phyloP scores from a whole-genome alignment of 1,140 invertebrate genomes.

The Tenebrio molitor region DNA sequence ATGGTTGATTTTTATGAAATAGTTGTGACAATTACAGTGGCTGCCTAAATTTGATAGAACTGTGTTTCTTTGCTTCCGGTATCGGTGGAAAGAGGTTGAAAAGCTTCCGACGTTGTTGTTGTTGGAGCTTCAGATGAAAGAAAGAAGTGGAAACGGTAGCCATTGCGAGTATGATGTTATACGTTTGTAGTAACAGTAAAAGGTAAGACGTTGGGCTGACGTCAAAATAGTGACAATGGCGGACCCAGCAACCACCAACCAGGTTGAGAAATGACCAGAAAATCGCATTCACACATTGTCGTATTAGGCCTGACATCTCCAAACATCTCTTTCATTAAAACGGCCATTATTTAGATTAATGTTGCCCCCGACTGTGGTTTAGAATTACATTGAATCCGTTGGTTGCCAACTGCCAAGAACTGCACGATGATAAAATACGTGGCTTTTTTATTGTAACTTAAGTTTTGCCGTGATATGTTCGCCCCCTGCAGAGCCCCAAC shows the following conservation, averaged over 20 bases:
- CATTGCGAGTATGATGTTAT: background rate
- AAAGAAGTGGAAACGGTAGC: background rate
- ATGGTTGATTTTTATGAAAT: too few relatives aligned
- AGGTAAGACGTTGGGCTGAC: constrained; percentile 17
- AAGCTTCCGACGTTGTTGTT: too few relatives aligned
- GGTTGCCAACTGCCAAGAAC: constrained; percentile 60
- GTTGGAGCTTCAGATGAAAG: too few relatives aligned
- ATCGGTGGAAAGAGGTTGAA: too few relatives aligned
- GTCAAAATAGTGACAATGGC: constrained; percentile 15
- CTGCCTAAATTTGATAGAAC: too few relatives aligned
- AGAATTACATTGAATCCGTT: constrained; percentile 61
- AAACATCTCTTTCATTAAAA: constrained; percentile 66
- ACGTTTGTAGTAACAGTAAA: background rate
- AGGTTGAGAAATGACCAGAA: constrained; percentile 63
- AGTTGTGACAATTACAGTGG: too few relatives aligned
- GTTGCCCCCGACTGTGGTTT: constrained; percentile 64
- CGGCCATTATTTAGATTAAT: constrained; percentile 65
- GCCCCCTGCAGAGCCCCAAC: constrained; percentile 55
- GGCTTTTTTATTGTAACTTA: constrained; percentile 61
- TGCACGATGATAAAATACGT: constrained; percentile 61
- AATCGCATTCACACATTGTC: constrained; percentile 66
- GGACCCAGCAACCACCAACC: constrained; percentile 53
- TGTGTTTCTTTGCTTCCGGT: too few relatives aligned
- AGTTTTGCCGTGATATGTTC: constrained; percentile 59
- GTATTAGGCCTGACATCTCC: constrained; percentile 66